Conservation (phyloP, 2,113 vertebrate species). For the Semicossyphus pulcher region DNA sequence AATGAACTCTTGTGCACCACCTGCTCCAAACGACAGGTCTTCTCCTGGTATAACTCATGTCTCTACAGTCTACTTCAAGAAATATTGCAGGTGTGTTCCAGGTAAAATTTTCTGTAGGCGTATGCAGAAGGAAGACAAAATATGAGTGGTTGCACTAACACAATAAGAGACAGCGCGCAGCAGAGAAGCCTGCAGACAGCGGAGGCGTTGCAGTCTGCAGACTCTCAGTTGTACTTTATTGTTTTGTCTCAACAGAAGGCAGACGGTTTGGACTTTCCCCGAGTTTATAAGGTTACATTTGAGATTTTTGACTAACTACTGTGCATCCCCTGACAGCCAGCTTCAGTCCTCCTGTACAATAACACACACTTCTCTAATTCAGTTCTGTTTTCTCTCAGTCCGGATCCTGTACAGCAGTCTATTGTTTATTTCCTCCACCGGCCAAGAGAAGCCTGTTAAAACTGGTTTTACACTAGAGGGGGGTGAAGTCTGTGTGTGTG, state of each 20-base stretch:
- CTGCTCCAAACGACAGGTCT: not conserved
- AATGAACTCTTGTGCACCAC: no score
- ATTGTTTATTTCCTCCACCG: conserved; percentile 35
- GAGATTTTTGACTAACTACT: not conserved
- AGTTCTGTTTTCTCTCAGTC: conserved; percentile 7
- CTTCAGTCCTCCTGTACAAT: not conserved
- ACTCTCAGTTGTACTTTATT: no score
- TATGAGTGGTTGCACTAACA: not conserved
- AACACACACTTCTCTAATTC: conserved; percentile 16
- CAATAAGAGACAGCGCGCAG: not conserved
- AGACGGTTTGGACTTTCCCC: conserved; percentile 1
- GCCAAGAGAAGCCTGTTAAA: conserved; percentile 41
- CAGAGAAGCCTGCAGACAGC: not conserved
- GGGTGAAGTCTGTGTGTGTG: not conserved
- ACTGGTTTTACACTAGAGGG: conserved; percentile 48
- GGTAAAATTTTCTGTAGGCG: no score
- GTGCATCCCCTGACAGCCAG: not conserved
- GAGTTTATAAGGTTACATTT: not conserved
- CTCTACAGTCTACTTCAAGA: no score
- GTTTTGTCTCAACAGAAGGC: not conserved
- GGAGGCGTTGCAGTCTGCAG: not conserved
- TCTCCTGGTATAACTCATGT: no score
- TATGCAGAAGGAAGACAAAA: no score
- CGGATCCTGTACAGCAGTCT: conserved; percentile 12
- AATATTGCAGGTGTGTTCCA: no score